phyloP scores from a whole-genome alignment of 92 coral and sea anemone genomes.

The Zoanthus sociatus region DNA sequence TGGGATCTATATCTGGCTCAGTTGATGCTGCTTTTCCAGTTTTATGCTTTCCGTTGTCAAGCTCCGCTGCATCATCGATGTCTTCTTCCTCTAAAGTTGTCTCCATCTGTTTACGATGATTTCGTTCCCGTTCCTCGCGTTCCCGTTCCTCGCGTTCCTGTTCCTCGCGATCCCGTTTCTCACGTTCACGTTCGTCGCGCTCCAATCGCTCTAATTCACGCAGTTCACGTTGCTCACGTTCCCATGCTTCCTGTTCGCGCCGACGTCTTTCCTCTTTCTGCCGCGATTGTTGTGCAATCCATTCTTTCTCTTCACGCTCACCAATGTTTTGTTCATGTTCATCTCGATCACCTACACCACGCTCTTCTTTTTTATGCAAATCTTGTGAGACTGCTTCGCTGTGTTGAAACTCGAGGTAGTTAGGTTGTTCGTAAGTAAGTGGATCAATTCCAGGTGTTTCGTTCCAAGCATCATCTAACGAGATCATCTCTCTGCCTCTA shows the following conservation, averaged over 20 bases:
- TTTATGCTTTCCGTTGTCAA: conserved; percentile 17
- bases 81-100: conserved; percentile 29
- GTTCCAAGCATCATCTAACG: conserved; percentile 68
- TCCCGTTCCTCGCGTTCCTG: conserved; percentile 40
- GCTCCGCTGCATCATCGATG: conserved; percentile 30
- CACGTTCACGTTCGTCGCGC: conserved; percentile 61
- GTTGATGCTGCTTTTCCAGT: conserved; percentile 3
- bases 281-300: conserved; percentile 60
- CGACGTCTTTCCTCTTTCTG: conserved; percentile 56
- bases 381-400: neutral
- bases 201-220: conserved; percentile 63
- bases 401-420: neutral
- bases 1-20: conserved; percentile 72
- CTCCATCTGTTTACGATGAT: neutral
- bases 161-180: conserved; percentile 64
- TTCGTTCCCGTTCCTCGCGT: neutral
- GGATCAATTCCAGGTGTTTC: conserved; percentile 16
- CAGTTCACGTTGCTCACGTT: conserved; percentile 71
- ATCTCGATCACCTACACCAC: conserved; percentile 43
- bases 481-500: conserved; percentile 16
- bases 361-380: conserved; percentile 19
- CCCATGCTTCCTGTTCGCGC: conserved; percentile 76
- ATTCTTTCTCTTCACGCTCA: conserved; percentile 69
- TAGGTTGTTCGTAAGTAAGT: conserved; percentile 6
- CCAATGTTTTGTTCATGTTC: conserved; percentile 51